Conservation (phyloP, 2,113 vertebrate genomes). For the Tragulus kanchil region DNA sequence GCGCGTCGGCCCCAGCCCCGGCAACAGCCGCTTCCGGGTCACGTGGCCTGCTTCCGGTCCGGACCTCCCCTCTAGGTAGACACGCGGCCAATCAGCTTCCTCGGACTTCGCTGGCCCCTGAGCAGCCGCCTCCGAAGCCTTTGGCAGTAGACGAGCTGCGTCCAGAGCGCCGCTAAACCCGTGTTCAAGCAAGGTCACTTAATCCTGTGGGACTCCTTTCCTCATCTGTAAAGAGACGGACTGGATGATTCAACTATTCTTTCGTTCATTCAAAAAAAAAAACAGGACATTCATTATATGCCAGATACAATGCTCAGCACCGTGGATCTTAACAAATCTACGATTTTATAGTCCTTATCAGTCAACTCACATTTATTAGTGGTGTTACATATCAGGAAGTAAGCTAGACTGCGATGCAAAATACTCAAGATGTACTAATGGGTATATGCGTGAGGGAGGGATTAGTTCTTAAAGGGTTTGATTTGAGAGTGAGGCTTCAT, state of each 20-base stretch:
- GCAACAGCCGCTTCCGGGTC: slow-evolving; percentile 76
- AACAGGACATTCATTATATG: slow-evolving; percentile 54
- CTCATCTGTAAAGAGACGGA: slow-evolving; percentile 71
- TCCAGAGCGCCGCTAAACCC: slow-evolving; percentile 19
- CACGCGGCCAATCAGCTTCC: slow-evolving; percentile 56
- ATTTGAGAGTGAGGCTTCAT: slow-evolving; percentile 59
- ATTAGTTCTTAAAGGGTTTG: slow-evolving; percentile 54
- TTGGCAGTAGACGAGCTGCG: background rate
- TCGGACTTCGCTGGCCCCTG: background rate
- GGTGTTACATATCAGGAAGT: background rate
- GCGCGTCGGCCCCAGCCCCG: background rate
- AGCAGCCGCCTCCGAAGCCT: background rate
- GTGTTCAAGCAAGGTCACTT: slow-evolving; percentile 75
- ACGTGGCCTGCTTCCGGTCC: slow-evolving; percentile 78
- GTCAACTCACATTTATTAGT: slow-evolving; percentile 50
- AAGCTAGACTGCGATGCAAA: slow-evolving; percentile 48
- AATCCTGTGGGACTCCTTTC: slow-evolving; percentile 55
- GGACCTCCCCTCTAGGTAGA: background rate
- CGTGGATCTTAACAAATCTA: background rate
- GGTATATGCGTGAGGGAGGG: slow-evolving; percentile 30
- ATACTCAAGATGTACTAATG: slow-evolving; percentile 37
- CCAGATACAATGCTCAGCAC: slow-evolving; percentile 44
- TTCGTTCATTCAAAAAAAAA: slow-evolving; percentile 10
- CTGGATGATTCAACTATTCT: slow-evolving; percentile 61
- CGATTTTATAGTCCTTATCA: slow-evolving; percentile 55